phyloP scores from a whole-genome alignment of 2,113 vertebrate species.

The Serilophus lunatus region DNA sequence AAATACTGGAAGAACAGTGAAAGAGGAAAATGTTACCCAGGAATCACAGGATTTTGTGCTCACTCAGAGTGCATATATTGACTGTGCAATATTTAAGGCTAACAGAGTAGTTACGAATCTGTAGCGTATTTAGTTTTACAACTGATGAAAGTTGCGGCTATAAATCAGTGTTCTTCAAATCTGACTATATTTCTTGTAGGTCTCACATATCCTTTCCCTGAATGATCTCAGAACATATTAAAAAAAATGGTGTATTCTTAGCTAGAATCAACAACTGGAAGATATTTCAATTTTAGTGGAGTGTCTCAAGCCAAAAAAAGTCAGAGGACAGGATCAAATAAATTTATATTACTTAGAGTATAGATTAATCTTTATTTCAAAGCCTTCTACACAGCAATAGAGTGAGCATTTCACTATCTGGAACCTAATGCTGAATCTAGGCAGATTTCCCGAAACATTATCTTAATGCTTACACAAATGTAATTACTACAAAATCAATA shows the following conservation, averaged over 20 bases:
- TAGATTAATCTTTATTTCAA: background rate
- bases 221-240: background rate
- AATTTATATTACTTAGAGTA: background rate
- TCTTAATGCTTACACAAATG: conserved; percentile 25
- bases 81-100: background rate
- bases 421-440: conserved; percentile 28
- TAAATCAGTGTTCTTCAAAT: background rate
- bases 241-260: background rate
- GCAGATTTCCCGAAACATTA: conserved; percentile 44
- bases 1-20: background rate
- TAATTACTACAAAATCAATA: conserved; percentile 63
- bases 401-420: conserved; percentile 14
- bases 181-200: background rate
- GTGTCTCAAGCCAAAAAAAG: background rate
- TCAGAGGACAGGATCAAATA: background rate
- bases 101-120: background rate
- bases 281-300: background rate
- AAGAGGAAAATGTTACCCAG: background rate
- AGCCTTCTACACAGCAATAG: conserved; percentile 8
- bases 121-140: background rate
- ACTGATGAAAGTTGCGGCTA: background rate
- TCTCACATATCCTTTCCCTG: background rate
- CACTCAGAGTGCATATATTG: background rate
- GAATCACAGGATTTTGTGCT: background rate
- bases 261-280: rapidly evolving